Evolutionary conservation across 2,888 invertebrate species (phyloP).

Genomic region (Patella depressa): DNA sequence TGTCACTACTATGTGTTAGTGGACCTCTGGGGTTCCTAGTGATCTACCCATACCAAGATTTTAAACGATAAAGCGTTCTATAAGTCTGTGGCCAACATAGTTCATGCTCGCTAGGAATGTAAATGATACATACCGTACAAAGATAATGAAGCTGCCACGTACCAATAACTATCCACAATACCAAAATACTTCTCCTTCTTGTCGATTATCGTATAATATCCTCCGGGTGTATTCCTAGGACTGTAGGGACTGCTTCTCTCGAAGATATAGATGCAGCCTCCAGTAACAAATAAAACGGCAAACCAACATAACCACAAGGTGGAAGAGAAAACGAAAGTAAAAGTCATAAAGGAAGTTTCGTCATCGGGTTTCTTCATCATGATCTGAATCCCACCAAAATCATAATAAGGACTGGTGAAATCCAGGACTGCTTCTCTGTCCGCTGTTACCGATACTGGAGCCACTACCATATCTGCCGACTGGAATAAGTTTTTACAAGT

Average conservation of each 20-base stretch:
- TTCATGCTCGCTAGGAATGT: neutral
- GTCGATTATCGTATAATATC: constrained; percentile 61
- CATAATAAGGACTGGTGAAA: constrained; percentile 91
- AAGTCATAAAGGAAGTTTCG: constrained; percentile 89
- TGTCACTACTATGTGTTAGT: too few relatives aligned
- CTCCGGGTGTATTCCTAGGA: constrained; percentile 80
- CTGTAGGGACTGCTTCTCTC: constrained; percentile 93
- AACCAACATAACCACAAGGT: constrained; percentile 88
- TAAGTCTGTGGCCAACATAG: too few relatives aligned
- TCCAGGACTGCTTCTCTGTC: constrained; percentile 91
- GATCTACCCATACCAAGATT: too few relatives aligned
- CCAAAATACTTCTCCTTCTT: constrained; percentile 76
- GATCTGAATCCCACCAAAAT: constrained; percentile 91
- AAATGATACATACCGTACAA: constrained; percentile 76
- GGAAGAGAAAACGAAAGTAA: constrained; percentile 89
- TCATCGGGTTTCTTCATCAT: constrained; percentile 87
- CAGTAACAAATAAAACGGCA: constrained; percentile 85
- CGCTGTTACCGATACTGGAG: constrained; percentile 89
- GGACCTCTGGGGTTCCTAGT: too few relatives aligned
- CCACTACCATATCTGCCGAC: constrained; percentile 87
- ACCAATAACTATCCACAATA: constrained; percentile 93
- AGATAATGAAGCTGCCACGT: constrained; percentile 91
- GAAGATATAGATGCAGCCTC: constrained; percentile 88
- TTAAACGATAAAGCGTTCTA: too few relatives aligned
- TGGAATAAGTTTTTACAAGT: constrained; percentile 64